Evolutionary conservation across 2,113 vertebrate species (phyloP), one percentile per base, ranked within the genome.

Genomic region (Passer montanus): DNA sequence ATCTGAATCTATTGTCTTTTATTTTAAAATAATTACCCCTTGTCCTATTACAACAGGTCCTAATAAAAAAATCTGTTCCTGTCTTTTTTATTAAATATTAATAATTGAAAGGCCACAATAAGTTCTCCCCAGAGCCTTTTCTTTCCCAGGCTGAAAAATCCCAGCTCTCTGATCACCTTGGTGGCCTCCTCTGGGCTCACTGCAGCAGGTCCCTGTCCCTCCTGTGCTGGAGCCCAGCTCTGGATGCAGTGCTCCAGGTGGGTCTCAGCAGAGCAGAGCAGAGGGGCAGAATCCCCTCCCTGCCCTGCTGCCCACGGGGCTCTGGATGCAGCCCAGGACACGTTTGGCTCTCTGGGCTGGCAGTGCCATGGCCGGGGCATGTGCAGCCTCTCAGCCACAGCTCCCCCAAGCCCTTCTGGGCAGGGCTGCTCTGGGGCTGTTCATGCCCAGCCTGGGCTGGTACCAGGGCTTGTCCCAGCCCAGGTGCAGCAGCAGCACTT

Each of bases 401-500:
- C 63, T 77, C 33, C 63, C 35, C 39, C 63, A 28, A 7, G 44
- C 21, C 84, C 73, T 33, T 15, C 63, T 46, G 63, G 46, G 14
- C 55, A 69, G 64, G 63, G 37, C 63, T 68, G 73, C 46, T 60
- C 84, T 44, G 11, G 22, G 2, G 15, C 74, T 62, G 46, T 4
- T 39, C 46, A 20, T 62, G 15, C 28, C 56, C 60, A 67, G 35
- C 43, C 84, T 55, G n/a, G 2, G 49, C 16, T 87, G 56, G 0
- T 26, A 11, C n/a, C 0, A 0, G 64, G 18, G 18, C 1, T 1
- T 70, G n/a, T 0, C 5, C 55, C 3, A 1, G 5, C 3, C 15
- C 56, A n/a, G 6, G 8, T 21, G 13, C 15, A 62, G 28, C 3
- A 20, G 3, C n/a, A 21, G 47, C 24, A 11, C 28, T 24, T 53